phyloP scores from a whole-genome alignment of 1,140 invertebrate genomes.

The Nylanderia fulva region DNA sequence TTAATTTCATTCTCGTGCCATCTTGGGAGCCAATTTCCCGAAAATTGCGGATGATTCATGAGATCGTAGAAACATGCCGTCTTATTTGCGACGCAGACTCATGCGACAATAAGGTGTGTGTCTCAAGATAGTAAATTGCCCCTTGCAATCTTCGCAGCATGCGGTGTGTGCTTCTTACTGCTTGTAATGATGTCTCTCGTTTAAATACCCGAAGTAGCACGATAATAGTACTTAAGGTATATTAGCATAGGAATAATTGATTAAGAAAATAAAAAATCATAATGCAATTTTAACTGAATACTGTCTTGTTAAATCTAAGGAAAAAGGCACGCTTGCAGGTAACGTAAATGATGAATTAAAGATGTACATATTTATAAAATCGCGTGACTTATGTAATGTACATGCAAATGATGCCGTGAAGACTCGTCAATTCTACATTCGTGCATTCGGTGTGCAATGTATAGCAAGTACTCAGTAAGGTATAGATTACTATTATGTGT shows the following conservation, averaged over 20 bases:
- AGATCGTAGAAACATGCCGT: background rate
- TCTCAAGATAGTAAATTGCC: slow-evolving; percentile 20
- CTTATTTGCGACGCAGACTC: slow-evolving; percentile 13
- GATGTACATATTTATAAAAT: background rate
- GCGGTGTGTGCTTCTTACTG: background rate
- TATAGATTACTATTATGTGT: background rate
- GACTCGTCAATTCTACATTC: background rate
- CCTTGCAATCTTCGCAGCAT: background rate
- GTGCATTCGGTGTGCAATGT: no score
- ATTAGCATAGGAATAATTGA: background rate
- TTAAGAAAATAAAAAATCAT: background rate
- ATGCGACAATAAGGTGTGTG: background rate
- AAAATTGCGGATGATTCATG: slow-evolving; percentile 35
- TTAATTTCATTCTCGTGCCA: background rate
- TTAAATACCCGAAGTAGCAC: background rate
- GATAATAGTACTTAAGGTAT: background rate
- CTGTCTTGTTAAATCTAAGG: background rate
- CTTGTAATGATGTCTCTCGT: background rate
- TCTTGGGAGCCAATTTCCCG: background rate
- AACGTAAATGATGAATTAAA: background rate
- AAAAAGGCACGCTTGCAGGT: background rate
- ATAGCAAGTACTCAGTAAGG: background rate
- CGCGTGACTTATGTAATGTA: background rate
- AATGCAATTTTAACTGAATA: background rate
- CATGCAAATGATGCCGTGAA: background rate